These are phyloP conservation scores for Pseudococcus viburni DNA, from an alignment of 2,888 invertebrate genomes.

Conservation along the genomic window DNA sequence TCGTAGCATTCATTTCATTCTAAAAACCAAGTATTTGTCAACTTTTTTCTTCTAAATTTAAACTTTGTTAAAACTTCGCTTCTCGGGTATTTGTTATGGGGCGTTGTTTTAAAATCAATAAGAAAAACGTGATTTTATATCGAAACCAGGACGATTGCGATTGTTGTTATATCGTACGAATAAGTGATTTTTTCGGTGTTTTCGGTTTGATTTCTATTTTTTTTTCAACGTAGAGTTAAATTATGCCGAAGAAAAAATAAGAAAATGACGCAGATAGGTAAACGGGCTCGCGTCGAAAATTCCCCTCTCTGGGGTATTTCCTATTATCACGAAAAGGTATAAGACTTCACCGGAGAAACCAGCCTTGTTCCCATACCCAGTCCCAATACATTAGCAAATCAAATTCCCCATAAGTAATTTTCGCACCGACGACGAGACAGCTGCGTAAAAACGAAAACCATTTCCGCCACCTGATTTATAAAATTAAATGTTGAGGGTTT, in stretches of 20 bases:
- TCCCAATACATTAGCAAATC: no score
- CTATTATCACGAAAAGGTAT: no score
- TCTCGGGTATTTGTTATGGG: neutral
- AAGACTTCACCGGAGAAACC: no score
- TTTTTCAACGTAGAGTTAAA: neutral
- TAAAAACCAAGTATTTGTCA: neutral
- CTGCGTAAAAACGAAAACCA: no score
- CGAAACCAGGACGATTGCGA: neutral
- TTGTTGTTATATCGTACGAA: neutral
- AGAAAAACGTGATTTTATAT: neutral
- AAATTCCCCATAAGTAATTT: no score
- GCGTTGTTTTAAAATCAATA: slow-evolving; percentile 16
- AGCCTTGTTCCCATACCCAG: no score
- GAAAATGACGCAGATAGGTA: neutral
- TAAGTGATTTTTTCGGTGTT: neutral
- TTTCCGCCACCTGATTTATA: neutral
- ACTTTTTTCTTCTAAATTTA: slow-evolving; percentile 23
- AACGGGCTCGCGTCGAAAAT: neutral
- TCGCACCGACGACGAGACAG: no score
- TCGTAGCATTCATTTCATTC: neutral
- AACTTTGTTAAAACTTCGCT: neutral
- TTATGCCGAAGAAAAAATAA: neutral
- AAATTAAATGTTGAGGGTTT: neutral
- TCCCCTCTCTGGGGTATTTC: no score
- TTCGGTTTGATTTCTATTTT: neutral